These are phyloP conservation scores for Brachionus manjavacas DNA, from an alignment of 1,140 invertebrate genomes.

Conservation along the genomic window DNA sequence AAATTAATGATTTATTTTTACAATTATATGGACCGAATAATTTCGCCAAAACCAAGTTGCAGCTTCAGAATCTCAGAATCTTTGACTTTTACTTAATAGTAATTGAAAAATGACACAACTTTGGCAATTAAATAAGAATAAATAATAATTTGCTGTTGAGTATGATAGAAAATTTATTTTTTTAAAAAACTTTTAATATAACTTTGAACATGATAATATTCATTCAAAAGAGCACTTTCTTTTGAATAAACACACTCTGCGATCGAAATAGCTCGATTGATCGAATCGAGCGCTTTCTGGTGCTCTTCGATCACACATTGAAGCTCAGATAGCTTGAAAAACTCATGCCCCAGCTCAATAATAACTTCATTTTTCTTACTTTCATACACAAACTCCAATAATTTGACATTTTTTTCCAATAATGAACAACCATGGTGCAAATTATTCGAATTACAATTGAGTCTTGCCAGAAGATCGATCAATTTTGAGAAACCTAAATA, in stretches of 20 bases:
- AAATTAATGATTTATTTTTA: too few relatives aligned
- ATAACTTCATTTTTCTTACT: conserved; percentile 50
- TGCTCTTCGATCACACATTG: conserved; percentile 59
- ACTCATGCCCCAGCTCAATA: conserved; percentile 62
- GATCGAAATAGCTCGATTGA: conserved; percentile 44
- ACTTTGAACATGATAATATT: conserved; percentile 3
- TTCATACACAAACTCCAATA: conserved; percentile 61
- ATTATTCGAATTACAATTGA: conserved; percentile 44
- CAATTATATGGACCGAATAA: too few relatives aligned
- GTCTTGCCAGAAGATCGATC: not conserved
- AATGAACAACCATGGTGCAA: conserved; percentile 55
- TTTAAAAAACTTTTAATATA: not conserved
- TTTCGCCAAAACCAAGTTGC: too few relatives aligned
- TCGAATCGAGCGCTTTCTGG: conserved; percentile 43
- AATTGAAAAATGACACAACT: too few relatives aligned
- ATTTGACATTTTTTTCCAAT: conserved; percentile 57
- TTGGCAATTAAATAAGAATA: too few relatives aligned
- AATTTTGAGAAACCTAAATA: conserved; percentile 17
- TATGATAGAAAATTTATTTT: not conserved
- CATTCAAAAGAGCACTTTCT: not conserved
- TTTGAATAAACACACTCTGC: conserved; percentile 25
- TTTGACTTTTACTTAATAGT: too few relatives aligned
- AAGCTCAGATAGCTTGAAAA: conserved; percentile 58
- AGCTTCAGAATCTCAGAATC: too few relatives aligned
- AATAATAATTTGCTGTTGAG: too few relatives aligned